Percentiles rank a stretch among this genome's conserved stretches.
phyloP scores from a whole-genome alignment of 2,797 vertebrate species.

The Muraenolepis orangiensis region DNA sequence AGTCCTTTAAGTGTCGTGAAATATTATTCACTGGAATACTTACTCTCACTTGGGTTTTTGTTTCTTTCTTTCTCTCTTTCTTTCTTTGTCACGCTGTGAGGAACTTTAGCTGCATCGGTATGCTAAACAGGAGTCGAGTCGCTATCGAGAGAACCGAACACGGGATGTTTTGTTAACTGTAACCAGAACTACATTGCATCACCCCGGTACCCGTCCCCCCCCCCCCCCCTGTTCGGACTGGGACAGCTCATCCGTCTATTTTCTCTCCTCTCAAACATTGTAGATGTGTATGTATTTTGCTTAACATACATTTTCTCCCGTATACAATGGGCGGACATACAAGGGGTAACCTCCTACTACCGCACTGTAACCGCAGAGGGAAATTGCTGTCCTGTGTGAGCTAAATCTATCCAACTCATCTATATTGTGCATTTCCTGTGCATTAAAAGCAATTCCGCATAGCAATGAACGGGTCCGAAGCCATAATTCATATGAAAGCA shows the following conservation, averaged over 20 bases:
- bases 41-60: neutral
- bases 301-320: neutral
- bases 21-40: conserved; percentile 19
- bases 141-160: conserved; percentile 12
- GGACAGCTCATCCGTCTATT: neutral
- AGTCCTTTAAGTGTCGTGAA: conserved; percentile 27
- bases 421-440: neutral
- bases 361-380: neutral
- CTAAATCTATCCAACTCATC: neutral
- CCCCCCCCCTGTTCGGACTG: neutral
- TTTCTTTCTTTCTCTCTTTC: conserved; percentile 20
- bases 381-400: neutral
- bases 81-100: neutral
- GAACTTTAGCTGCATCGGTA: neutral
- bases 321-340: neutral
- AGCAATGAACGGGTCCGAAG: neutral
- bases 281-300: neutral
- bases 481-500: neutral
- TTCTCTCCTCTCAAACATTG: neutral
- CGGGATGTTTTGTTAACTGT: neutral
- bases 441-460: neutral
- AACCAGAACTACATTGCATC: conserved; percentile 2
- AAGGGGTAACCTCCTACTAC: neutral
- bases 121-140: conserved; percentile 13
- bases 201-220: neutral